These are phyloP conservation scores for Tachuris rubrigastra DNA, from an alignment of 2,113 vertebrate genomes.

Conservation along the genomic window DNA sequence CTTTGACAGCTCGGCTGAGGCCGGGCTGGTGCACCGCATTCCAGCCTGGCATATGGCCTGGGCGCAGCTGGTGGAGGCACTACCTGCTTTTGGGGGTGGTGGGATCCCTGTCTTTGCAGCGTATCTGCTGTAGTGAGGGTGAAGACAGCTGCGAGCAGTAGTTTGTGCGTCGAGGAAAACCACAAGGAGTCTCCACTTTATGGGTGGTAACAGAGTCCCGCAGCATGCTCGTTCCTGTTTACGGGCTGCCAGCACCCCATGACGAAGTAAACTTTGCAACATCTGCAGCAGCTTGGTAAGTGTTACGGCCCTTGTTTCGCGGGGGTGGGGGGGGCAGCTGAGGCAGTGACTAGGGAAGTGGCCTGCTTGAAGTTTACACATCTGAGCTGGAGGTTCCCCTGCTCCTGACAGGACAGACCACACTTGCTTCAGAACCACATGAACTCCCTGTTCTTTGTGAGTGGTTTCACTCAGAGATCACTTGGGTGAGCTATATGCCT, in stretches of 20 bases:
- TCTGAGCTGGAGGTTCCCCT: background rate
- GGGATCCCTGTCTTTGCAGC: background rate
- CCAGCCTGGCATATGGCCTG: background rate
- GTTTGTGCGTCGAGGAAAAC: background rate
- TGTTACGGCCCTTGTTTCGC: background rate
- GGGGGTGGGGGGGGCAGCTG: background rate
- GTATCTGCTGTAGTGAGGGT: background rate
- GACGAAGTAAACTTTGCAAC: background rate
- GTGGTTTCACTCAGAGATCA: background rate
- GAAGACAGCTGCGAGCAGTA: background rate
- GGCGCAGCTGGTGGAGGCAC: background rate
- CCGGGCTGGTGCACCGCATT: background rate
- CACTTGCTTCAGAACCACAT: background rate
- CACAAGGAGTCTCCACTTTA: background rate
- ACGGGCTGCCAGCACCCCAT: background rate
- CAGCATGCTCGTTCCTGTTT: background rate
- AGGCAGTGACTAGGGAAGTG: background rate
- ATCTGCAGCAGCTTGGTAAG: background rate
- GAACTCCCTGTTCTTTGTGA: background rate
- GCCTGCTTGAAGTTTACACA: background rate
- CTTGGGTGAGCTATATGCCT: background rate
- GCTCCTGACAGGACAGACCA: no score
- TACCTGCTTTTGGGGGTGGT: background rate
- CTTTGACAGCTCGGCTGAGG: constrained; percentile 34
- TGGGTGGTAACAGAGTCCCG: background rate